phyloP scores from a whole-genome alignment of 2,797 vertebrate species.

The Sebastes minor region DNA sequence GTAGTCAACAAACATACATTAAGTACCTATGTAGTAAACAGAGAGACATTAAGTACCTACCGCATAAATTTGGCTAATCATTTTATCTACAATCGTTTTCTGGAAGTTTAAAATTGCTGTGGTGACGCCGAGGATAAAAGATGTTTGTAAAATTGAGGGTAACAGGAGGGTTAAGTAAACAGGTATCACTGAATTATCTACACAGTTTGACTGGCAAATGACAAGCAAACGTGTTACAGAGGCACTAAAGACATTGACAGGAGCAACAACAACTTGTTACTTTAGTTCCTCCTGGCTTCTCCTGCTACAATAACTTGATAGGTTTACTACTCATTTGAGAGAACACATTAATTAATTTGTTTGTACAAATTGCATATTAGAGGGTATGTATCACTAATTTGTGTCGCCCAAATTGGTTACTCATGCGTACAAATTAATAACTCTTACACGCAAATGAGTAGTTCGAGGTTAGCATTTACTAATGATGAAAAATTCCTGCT shows the following conservation, averaged over 20 bases:
- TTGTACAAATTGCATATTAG: slow-evolving; percentile 20
- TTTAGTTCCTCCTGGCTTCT: neutral
- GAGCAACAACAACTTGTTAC: neutral
- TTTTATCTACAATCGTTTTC: neutral
- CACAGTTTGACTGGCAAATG: neutral
- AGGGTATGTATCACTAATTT: neutral
- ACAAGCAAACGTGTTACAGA: neutral
- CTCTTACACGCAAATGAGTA: slow-evolving; percentile 9
- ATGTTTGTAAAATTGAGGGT: neutral
- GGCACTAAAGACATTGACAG: neutral
- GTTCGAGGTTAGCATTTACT: slow-evolving; percentile 6
- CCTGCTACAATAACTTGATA: neutral
- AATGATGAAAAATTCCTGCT: slow-evolving; percentile 1
- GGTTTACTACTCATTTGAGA: slow-evolving; percentile 2
- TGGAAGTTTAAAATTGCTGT: neutral
- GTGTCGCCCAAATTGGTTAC: neutral
- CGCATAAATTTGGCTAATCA: neutral
- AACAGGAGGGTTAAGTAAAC: neutral
- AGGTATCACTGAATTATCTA: neutral
- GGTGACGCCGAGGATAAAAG: neutral
- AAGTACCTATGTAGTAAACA: neutral
- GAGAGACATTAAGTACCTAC: neutral
- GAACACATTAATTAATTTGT: slow-evolving; percentile 2
- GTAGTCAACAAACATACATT: neutral
- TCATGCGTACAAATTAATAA: neutral